phyloP scores from a whole-genome alignment of 2,113 vertebrate species.

The Falco punctatus region DNA sequence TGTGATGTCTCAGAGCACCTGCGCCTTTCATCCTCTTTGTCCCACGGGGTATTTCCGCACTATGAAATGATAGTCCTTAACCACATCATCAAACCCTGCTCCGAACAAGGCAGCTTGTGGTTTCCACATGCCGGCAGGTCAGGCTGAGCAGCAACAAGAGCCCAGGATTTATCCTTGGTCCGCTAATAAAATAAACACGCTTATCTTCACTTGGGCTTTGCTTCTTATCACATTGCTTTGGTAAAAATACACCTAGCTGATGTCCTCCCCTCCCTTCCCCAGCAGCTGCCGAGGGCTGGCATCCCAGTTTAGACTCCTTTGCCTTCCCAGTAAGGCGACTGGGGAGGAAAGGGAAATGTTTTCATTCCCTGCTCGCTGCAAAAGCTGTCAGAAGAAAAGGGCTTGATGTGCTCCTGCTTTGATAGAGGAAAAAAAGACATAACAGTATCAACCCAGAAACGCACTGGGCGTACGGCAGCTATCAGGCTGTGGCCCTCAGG shows the following conservation, averaged over 20 bases:
- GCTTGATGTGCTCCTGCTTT: background rate
- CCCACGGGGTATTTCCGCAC: background rate
- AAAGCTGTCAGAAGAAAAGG: background rate
- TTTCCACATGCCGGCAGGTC: background rate
- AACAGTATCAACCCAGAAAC: background rate
- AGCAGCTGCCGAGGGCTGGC: background rate
- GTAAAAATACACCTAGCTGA: background rate
- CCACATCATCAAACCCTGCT: background rate
- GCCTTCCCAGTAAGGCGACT: background rate
- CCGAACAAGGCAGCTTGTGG: background rate
- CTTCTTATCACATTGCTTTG: background rate
- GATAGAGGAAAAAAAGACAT: background rate
- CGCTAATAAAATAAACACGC: background rate
- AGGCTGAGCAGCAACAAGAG: background rate
- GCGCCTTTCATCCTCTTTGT: background rate
- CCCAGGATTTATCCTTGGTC: background rate
- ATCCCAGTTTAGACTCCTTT: background rate
- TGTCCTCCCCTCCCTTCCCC: background rate
- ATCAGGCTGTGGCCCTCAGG: background rate
- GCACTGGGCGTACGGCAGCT: fast-evolving
- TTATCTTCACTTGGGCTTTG: fast-evolving
- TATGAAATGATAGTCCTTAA: background rate
- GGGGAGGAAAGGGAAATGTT: background rate
- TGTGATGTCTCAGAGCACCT: background rate
- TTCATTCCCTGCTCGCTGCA: background rate